Conservation (phyloP, 2,888 invertebrate genomes). For the Cryptophagus acutangulus region DNA sequence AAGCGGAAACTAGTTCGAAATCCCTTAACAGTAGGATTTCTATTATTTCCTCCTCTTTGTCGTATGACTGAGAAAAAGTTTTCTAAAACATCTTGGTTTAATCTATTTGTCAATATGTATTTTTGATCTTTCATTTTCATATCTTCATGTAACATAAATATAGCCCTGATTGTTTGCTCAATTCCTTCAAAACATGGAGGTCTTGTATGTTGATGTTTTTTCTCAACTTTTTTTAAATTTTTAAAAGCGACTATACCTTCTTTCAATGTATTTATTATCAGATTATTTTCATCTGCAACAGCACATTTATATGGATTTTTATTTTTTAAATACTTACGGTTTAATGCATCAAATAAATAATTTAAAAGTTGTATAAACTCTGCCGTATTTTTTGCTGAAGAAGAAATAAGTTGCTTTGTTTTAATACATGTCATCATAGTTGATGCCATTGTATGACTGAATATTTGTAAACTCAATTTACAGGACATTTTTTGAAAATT, state of each 20-base stretch:
- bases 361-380: too few species aligned
- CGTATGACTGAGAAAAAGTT: slow-evolving; percentile 24
- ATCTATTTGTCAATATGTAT: slow-evolving; percentile 21
- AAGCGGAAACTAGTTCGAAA: slow-evolving; percentile 20
- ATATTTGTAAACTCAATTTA: too few species aligned
- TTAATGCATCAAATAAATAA: background rate
- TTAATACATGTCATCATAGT: too few species aligned
- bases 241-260: background rate
- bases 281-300: background rate
- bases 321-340: background rate
- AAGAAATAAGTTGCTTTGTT: too few species aligned
- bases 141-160: slow-evolving; percentile 11
- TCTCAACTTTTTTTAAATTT: slow-evolving; percentile 3
- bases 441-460: too few species aligned
- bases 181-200: slow-evolving; percentile 14
- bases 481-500: too few species aligned
- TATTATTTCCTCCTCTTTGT: slow-evolving; percentile 21
- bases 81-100: slow-evolving; percentile 25
- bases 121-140: slow-evolving; percentile 18
- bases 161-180: slow-evolving; percentile 4
- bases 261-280: too few species aligned
- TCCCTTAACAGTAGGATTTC: slow-evolving; percentile 20
- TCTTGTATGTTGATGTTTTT: slow-evolving; percentile 8
- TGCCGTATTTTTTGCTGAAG: too few species aligned
- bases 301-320: background rate